phyloP scores from a whole-genome alignment of 2,113 vertebrate genomes.

The Forbesichthys agassizii region DNA sequence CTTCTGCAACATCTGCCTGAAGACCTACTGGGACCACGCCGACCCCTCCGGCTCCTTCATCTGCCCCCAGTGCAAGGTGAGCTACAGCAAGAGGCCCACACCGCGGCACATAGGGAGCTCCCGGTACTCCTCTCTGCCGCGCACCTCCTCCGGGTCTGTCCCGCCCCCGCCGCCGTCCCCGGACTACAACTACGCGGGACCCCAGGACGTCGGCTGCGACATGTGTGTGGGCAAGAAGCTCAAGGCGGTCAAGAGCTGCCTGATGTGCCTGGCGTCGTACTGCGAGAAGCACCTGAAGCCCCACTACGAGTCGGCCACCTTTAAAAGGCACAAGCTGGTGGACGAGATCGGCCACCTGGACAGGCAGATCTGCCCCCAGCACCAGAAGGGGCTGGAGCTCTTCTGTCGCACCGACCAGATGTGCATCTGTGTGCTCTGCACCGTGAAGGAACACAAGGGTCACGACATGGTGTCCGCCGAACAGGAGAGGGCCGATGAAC shows the following conservation, averaged over 20 bases:
- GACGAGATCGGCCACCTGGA: constrained; percentile 69
- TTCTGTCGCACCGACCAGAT: constrained; percentile 76
- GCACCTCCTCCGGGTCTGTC: constrained; percentile 47
- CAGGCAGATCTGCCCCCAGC: constrained; percentile 79
- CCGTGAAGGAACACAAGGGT: constrained; percentile 82
- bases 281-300: constrained; percentile 88
- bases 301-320: constrained; percentile 83
- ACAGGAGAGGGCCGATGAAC: constrained; percentile 78
- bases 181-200: constrained; percentile 79
- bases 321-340: constrained; percentile 90
- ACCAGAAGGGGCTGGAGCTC: constrained; percentile 80
- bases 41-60: constrained; percentile 69
- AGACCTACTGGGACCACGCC: constrained; percentile 81
- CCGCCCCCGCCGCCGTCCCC: constrained; percentile 76
- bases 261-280: constrained; percentile 92
- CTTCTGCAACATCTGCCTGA: constrained; percentile 78
- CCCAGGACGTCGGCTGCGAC: constrained; percentile 77
- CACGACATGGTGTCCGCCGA: constrained; percentile 82
- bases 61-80: constrained; percentile 76
- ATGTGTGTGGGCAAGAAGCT: constrained; percentile 83
- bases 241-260: constrained; percentile 84
- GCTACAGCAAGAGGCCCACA: constrained; percentile 77
- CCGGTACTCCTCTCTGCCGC: constrained; percentile 46
- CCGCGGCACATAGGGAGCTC: constrained; percentile 66
- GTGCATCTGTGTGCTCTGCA: constrained; percentile 79